Conservation (phyloP, 2,113 vertebrate species). For the Takifugu bimaculatus region DNA sequence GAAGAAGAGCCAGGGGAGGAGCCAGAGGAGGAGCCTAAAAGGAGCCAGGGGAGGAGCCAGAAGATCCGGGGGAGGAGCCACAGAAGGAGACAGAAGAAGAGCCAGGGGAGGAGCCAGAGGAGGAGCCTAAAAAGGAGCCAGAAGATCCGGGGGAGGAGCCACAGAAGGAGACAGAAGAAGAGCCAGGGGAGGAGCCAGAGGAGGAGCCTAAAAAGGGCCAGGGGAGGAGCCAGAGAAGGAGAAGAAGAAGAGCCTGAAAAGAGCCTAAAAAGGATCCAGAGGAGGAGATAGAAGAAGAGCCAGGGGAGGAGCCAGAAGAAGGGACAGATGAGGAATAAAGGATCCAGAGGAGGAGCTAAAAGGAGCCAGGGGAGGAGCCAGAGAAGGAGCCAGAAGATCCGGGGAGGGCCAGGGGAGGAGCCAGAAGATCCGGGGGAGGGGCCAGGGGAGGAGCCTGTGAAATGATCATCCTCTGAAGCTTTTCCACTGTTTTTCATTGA, state of each 20-base stretch:
- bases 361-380: no score
- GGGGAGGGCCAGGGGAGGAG: no score
- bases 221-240: no score
- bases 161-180: not conserved
- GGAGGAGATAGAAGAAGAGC: not conserved
- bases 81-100: no score
- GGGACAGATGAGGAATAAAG: no score
- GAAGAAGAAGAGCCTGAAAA: no score
- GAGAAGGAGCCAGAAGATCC: not conserved
- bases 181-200: not conserved
- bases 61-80: no score
- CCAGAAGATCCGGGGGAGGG: no score
- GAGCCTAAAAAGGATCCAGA: not conserved
- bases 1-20: not conserved
- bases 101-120: no score
- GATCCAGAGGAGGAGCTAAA: not conserved
- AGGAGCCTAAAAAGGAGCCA: not conserved
- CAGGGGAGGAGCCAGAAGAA: not conserved
- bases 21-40: not conserved
- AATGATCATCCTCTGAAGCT: no score
- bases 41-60: no score
- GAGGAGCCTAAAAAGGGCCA: not conserved
- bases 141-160: not conserved
- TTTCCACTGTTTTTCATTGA: no score
- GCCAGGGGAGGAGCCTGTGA: not conserved